Percentiles rank a stretch among this genome's conserved stretches.
Conservation (phyloP, 37 sponge, comb jelly and placozoan genomes). For the Geodia barretti region DNA sequence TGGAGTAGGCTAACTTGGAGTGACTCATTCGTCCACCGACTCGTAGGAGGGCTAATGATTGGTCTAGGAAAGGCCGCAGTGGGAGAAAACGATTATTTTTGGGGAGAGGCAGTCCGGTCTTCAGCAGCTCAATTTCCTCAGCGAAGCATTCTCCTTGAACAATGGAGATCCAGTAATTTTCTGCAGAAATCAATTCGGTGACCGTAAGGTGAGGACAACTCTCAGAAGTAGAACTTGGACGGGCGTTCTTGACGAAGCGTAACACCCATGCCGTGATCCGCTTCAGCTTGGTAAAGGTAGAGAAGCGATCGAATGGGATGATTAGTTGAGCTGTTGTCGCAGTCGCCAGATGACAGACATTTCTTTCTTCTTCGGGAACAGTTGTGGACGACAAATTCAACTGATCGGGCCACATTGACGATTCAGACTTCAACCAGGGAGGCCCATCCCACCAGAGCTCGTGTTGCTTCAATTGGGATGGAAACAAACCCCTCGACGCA, state of each 20-base stretch:
- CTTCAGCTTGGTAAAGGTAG: slow-evolving; percentile 1
- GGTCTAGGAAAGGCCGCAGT: slow-evolving; percentile 24
- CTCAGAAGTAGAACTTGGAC: neutral
- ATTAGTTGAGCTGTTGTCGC: neutral
- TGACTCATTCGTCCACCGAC: slow-evolving; percentile 33
- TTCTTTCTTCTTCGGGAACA: slow-evolving; percentile 14
- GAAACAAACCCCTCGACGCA: slow-evolving; percentile 13
- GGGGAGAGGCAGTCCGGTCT: slow-evolving; percentile 14
- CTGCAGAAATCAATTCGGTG: neutral
- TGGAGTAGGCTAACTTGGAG: slow-evolving; percentile 9
- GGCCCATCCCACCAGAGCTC: neutral
- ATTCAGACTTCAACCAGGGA: neutral
- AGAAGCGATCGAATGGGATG: slow-evolving; percentile 19
- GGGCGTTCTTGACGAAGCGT: slow-evolving; percentile 10
- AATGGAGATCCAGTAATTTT: slow-evolving; percentile 9
- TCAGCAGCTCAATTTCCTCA: slow-evolving; percentile 6
- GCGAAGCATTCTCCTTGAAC: slow-evolving; percentile 28
- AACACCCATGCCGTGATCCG: slow-evolving; percentile 22
- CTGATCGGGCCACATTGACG: neutral
- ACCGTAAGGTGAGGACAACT: neutral
- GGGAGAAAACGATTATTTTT: slow-evolving; percentile 30
- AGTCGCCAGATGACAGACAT: slow-evolving; percentile 7
- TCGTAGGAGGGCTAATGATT: slow-evolving; percentile 14
- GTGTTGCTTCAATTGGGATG: neutral
- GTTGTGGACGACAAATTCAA: neutral